phyloP scores from a whole-genome alignment of 92 coral and sea anemone genomes.

The Siderastrea siderea region DNA sequence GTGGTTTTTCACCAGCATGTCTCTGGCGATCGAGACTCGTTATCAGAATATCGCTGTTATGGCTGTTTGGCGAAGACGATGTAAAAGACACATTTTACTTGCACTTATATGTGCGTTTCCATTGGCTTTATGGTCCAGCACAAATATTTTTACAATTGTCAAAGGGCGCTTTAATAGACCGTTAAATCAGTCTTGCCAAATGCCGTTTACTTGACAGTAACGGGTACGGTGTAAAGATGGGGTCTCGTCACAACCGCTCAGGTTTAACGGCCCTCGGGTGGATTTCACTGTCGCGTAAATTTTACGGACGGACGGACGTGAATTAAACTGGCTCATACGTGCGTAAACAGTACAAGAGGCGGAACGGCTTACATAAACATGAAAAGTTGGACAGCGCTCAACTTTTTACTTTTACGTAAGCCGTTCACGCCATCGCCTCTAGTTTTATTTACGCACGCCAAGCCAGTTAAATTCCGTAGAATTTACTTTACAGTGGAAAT shows the following conservation, averaged over 20 bases:
- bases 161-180: not conserved
- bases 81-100: not conserved
- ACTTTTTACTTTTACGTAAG: too few species aligned
- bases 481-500: too few species aligned
- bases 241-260: not conserved
- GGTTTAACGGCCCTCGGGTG: too few species aligned
- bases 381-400: too few species aligned
- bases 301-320: too few species aligned
- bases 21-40: conserved; percentile 13
- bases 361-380: too few species aligned
- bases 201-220: not conserved
- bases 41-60: conserved; percentile 19
- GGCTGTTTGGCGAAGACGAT: conserved; percentile 17
- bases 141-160: not conserved
- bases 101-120: not conserved
- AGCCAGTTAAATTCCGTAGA: too few species aligned
- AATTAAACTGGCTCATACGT: too few species aligned
- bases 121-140: not conserved
- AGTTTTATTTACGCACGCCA: too few species aligned
- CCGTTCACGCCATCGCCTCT: too few species aligned
- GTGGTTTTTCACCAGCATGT: conserved; percentile 27
- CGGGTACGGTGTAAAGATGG: not conserved
- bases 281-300: too few species aligned
- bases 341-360: too few species aligned
- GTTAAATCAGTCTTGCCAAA: not conserved